Conservation (phyloP, 2,113 vertebrate species). For the Polypterus senegalus region DNA sequence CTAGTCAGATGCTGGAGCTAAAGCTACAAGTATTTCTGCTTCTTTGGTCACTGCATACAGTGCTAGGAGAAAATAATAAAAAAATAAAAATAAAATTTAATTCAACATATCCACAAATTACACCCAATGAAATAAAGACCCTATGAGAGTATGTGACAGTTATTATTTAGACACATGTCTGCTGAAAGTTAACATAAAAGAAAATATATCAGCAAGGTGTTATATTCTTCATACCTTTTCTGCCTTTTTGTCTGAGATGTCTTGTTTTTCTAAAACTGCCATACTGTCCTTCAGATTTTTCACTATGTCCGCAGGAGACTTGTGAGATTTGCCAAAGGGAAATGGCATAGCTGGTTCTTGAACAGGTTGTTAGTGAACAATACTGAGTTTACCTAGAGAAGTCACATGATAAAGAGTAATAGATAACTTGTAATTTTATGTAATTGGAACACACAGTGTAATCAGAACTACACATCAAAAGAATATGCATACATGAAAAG, state of each 20-base stretch:
- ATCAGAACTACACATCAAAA: too few relatives aligned
- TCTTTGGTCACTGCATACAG: too few relatives aligned
- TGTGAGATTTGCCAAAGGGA: constrained; percentile 93
- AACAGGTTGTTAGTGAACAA: constrained; percentile 40
- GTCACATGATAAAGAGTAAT: background rate
- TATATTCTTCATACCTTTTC: constrained; percentile 91
- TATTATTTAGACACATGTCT: too few relatives aligned
- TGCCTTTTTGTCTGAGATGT: constrained; percentile 87
- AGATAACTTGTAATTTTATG: background rate
- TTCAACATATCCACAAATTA: too few relatives aligned
- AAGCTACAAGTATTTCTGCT: too few relatives aligned
- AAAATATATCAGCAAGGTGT: background rate
- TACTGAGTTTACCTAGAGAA: constrained; percentile 56
- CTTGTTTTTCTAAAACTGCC: constrained; percentile 82
- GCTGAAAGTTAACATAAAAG: background rate
- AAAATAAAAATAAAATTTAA: too few relatives aligned
- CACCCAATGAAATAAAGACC: too few relatives aligned
- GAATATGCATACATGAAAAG: background rate
- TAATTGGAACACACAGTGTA: background rate
- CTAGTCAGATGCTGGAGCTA: too few relatives aligned
- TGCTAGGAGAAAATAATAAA: too few relatives aligned
- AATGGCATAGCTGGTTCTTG: constrained; percentile 78
- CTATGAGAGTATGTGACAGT: too few relatives aligned
- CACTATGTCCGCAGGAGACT: constrained; percentile 93
- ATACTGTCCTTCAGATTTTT: constrained; percentile 93